Percentiles rank a stretch among this genome's conserved stretches.
These are phyloP conservation scores for Acrocyrtus sp. DNA, from an alignment of 2,888 invertebrate species.

Conservation along the genomic window DNA sequence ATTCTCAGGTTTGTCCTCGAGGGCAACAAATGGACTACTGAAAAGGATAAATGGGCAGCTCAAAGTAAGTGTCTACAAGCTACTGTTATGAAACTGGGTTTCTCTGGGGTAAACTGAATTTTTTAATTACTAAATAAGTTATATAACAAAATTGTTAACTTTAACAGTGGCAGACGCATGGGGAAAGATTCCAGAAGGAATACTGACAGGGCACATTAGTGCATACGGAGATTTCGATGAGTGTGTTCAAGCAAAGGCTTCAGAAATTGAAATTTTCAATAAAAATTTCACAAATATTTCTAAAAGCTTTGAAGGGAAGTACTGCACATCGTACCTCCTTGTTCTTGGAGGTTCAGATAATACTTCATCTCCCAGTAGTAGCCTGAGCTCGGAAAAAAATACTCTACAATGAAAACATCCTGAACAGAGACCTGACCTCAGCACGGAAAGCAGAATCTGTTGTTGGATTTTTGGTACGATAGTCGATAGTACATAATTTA, in stretches of 20 bases:
- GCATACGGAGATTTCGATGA: conserved; percentile 69
- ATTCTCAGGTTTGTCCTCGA: not conserved
- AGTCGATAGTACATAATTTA: no score
- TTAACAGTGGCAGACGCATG: conserved; percentile 69
- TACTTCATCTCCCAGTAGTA: no score
- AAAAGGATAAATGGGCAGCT: conserved; percentile 36
- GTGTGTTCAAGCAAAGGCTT: conserved; percentile 64
- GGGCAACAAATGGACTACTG: not conserved
- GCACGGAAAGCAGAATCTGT: conserved; percentile 10
- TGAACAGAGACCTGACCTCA: not conserved
- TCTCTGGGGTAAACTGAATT: no score
- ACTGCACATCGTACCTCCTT: conserved; percentile 48
- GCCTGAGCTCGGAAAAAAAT: no score
- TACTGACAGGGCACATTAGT: conserved; percentile 67
- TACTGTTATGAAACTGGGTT: no score
- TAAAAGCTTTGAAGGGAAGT: conserved; percentile 47
- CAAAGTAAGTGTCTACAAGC: conserved; percentile 31
- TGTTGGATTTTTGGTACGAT: conserved; percentile 21
- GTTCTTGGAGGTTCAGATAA: not conserved
- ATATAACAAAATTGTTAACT: not conserved
- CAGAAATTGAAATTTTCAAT: conserved; percentile 1
- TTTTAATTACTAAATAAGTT: no score
- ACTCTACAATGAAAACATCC: not conserved
- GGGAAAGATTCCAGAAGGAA: conserved; percentile 68
- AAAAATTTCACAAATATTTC: not conserved